Conservation (phyloP, 1,140 invertebrate species). For the Lasioglossum baleicum region DNA sequence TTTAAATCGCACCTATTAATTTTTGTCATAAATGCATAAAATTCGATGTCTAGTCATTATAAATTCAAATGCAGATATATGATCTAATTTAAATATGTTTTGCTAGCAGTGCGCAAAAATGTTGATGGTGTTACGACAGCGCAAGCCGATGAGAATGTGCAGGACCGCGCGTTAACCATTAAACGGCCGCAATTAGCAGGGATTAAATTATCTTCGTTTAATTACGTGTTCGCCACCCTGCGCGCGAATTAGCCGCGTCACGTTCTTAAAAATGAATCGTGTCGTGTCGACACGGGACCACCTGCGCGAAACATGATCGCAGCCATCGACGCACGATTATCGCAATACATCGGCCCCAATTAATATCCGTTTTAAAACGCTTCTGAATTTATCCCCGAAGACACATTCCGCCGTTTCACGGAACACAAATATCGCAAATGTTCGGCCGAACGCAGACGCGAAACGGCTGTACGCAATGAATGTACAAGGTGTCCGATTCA, state of each 20-base stretch:
- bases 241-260: background rate
- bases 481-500: no score
- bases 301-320: slow-evolving; percentile 8
- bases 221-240: slow-evolving; percentile 7
- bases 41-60: background rate
- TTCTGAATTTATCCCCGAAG: background rate
- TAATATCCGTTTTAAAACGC: background rate
- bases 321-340: background rate
- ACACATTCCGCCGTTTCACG: background rate
- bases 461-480: no score
- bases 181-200: background rate
- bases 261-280: slow-evolving; percentile 7
- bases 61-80: background rate
- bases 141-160: background rate
- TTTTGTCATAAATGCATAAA: background rate
- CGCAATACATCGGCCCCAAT: background rate
- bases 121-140: no score
- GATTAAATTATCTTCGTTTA: slow-evolving; percentile 7
- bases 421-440: background rate
- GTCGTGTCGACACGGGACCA: background rate
- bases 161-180: background rate
- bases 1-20: no score
- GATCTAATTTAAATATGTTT: no score
- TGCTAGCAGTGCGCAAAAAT: no score
- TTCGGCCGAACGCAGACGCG: no score